phyloP scores from a whole-genome alignment of 2,113 vertebrate genomes.

The Aptenodytes patagonicus region DNA sequence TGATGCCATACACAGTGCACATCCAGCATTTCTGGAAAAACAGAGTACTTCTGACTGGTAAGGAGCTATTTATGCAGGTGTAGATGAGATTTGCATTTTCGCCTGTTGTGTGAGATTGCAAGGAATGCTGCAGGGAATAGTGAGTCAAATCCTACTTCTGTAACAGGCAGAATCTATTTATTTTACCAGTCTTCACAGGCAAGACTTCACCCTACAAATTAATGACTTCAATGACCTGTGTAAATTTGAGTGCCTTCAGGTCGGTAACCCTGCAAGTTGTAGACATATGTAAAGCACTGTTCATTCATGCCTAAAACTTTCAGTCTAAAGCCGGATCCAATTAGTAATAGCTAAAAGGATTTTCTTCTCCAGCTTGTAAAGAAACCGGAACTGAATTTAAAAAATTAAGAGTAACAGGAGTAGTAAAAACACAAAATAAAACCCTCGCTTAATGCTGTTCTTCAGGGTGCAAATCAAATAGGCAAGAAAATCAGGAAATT shows the following conservation, averaged over 20 bases:
- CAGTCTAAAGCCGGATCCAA: conserved; percentile 27
- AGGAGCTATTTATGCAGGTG: not conserved
- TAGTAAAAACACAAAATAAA: conserved; percentile 26
- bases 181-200: not conserved
- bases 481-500: not conserved
- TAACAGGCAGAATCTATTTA: not conserved
- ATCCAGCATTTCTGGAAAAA: not conserved
- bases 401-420: conserved; percentile 18
- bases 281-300: conserved; percentile 29
- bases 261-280: conserved; percentile 15
- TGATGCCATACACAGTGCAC: not conserved
- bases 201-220: conserved; percentile 36
- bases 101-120: not conserved
- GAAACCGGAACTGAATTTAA: not conserved
- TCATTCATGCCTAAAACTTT: conserved; percentile 47
- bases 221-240: conserved; percentile 39
- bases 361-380: conserved; percentile 39
- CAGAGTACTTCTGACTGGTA: not conserved
- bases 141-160: not conserved
- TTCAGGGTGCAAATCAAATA: not conserved
- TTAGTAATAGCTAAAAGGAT: conserved; percentile 44
- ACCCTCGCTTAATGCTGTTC: not conserved
- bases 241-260: conserved; percentile 50
- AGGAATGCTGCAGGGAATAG: not conserved
- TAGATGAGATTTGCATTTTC: not conserved